phyloP scores from a whole-genome alignment of 2,113 vertebrate genomes.

The Tilapia sparmanii region DNA sequence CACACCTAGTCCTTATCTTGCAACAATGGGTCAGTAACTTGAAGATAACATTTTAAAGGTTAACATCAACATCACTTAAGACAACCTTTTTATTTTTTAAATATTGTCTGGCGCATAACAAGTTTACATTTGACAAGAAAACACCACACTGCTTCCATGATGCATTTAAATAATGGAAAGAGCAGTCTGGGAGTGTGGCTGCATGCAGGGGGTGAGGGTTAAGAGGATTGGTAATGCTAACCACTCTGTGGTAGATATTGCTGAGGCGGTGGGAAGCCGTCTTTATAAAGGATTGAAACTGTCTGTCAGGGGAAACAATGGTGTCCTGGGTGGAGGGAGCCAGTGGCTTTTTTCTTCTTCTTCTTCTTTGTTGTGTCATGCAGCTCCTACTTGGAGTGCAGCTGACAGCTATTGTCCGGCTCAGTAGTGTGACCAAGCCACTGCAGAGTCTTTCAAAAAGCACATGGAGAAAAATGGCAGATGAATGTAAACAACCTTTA shows the following conservation, averaged over 20 bases:
- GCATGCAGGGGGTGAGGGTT: neutral
- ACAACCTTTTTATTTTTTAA: neutral
- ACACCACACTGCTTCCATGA: neutral
- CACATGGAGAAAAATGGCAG: neutral
- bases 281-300: neutral
- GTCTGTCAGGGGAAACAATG: conserved; percentile 6
- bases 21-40: neutral
- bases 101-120: neutral
- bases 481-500: neutral
- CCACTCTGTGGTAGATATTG: neutral
- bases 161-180: neutral
- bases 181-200: neutral
- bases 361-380: neutral
- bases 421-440: neutral
- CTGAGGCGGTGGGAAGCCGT: neutral
- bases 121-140: neutral
- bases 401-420: neutral
- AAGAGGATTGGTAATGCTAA: conserved; percentile 8
- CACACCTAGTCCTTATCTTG: neutral
- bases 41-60: neutral
- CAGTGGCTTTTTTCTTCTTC: neutral
- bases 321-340: neutral
- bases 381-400: neutral
- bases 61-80: neutral
- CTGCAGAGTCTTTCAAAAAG: neutral